A percentile compares a stretch with the other conserved stretches of the same genome.
phyloP scores from a whole-genome alignment of 2,113 vertebrate species.

The Psettodes erumei region DNA sequence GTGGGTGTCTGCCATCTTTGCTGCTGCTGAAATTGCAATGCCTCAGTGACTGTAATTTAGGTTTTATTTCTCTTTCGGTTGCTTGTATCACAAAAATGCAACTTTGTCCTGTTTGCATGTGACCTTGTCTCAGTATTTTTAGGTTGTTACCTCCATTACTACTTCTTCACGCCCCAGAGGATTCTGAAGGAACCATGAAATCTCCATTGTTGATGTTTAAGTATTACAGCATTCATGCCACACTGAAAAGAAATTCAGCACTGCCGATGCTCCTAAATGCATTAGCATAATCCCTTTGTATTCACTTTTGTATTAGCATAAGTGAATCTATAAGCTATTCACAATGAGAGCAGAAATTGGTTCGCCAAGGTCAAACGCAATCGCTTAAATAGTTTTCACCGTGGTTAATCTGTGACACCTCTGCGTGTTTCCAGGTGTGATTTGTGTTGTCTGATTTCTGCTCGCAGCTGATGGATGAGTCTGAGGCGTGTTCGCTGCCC shows the following conservation, averaged over 20 bases:
- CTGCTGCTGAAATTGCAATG: not conserved
- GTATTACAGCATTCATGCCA: not conserved
- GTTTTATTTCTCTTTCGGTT: not conserved
- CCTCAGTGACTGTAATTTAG: not conserved
- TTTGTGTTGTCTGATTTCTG: constrained; percentile 3
- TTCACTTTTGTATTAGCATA: constrained; percentile 21
- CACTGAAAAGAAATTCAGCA: not conserved
- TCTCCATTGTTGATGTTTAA: constrained; percentile 9
- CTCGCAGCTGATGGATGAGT: constrained; percentile 86
- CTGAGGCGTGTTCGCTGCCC: constrained; percentile 86
- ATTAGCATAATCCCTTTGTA: constrained; percentile 26
- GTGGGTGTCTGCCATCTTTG: constrained; percentile 7
- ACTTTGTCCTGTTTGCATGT: not conserved
- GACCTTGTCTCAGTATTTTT: not conserved
- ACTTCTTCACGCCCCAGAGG: not conserved
- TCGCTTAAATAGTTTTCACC: not conserved
- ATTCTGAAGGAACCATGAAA: not conserved
- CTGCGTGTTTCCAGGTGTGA: not conserved
- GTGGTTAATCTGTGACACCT: not conserved
- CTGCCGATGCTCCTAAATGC: not conserved
- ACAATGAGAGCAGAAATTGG: not conserved
- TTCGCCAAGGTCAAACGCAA: constrained; percentile 21
- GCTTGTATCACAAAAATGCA: not conserved
- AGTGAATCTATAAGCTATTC: constrained; percentile 14
- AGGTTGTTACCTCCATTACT: not conserved